Conservation (phyloP, 1,140 invertebrate genomes). For the Asobara japonica region DNA sequence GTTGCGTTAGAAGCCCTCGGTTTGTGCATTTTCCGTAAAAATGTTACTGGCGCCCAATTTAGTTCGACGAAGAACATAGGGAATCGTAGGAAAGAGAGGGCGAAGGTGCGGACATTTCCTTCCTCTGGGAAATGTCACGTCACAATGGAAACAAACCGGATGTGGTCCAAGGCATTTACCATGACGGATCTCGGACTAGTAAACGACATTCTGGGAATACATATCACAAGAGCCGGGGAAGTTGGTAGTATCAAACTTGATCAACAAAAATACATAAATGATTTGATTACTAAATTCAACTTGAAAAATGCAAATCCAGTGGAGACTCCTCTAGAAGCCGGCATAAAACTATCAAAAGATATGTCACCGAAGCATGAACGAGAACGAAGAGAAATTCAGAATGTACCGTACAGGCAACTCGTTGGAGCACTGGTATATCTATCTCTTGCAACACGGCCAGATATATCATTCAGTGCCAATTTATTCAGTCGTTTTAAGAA, state of each 20-base stretch:
- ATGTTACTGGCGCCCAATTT: too few species aligned
- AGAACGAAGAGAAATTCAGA: neutral
- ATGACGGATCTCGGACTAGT: constrained; percentile 18
- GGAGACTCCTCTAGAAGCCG: constrained; percentile 17
- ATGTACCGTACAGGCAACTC: constrained; percentile 30
- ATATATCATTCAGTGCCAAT: constrained; percentile 49
- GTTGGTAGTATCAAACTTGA: constrained; percentile 21
- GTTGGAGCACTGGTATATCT: constrained; percentile 36
- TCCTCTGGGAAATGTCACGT: too few species aligned
- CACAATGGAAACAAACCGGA: neutral
- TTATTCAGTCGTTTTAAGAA: constrained; percentile 37
- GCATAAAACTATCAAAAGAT: neutral
- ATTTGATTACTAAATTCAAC: constrained; percentile 27
- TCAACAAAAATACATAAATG: constrained; percentile 22
- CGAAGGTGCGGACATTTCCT: too few species aligned
- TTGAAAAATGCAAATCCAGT: constrained; percentile 31
- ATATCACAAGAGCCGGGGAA: constrained; percentile 29
- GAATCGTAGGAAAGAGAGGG: too few species aligned
- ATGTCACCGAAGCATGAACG: neutral
- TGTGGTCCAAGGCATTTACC: neutral
- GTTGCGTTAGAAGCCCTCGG: too few species aligned
- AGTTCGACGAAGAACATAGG: too few species aligned
- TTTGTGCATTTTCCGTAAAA: too few species aligned
- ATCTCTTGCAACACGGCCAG: constrained; percentile 31
- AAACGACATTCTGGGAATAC: constrained; percentile 46